Base-by-base conservation (phyloP, 2,888 invertebrate species). In the Lagria hirta region DNA sequence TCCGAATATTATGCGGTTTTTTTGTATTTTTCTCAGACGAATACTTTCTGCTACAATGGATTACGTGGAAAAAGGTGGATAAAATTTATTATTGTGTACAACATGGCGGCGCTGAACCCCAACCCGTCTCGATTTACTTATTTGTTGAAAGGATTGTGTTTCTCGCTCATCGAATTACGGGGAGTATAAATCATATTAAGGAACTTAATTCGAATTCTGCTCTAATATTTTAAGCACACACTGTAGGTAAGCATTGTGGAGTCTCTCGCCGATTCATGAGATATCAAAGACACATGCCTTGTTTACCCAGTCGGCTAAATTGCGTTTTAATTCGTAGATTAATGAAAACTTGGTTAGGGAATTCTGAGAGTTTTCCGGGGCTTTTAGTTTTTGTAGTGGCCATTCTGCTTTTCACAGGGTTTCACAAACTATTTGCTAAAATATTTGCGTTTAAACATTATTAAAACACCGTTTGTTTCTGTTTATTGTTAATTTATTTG, bases 171-270 rank as follows among this genome's bases (percentile, higher is more conserved):
- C 58, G 59, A 62, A 62, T 64, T 64, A 63, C 58, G 58, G 53
- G 52, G 51, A 54, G 55, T 62, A 60, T 64, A 63, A 65, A 64
- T 65, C 62, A 63, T 58, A 59, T 61, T 61, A 59, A 55, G 53
- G 54, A 60, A 59, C 59, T 58, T 58, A 61, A 57, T 61, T 58
- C 56, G 43, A 34, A 43, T 48, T 55, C 55, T 54, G 57, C 55
- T 58, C 57, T 60, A 62, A 65, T 64, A 61, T 62, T 61, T 64
- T 63, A 60, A 61, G 60, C 61, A 64, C 55, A 56, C 50, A 55
- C 52, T 37, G n/a, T n/a, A n/a, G n/a, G n/a, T n/a, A n/a, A n/a
- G 52, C 53, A 57, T 48, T 49, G 38, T 34, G 37, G 44, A 35
- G 54, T 49, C 52, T 49, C 43, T 51, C 51, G 50, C 52, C 42